Conservation (phyloP, 2,797 vertebrate genomes). For the Toxotes lorentzi region DNA sequence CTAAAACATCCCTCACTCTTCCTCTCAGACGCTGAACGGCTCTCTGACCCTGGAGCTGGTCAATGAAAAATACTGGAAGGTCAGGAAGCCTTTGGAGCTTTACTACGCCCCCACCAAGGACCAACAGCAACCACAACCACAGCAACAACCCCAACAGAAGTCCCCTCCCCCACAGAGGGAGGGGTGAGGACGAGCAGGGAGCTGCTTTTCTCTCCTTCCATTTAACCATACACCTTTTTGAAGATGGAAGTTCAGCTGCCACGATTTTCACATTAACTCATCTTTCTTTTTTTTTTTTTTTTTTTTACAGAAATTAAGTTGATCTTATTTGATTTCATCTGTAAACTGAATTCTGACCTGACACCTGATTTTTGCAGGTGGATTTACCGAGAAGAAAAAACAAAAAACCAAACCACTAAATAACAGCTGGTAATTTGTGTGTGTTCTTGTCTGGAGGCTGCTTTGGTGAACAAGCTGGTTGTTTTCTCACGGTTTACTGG, state of each 20-base stretch:
- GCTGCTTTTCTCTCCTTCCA: background rate
- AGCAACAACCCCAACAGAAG: conserved; percentile 33
- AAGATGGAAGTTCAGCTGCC: background rate
- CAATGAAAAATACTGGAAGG: conserved; percentile 95
- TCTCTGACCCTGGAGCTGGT: conserved; percentile 93
- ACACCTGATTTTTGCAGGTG: background rate
- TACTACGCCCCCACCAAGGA: conserved; percentile 94
- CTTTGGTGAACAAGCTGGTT: too few species aligned
- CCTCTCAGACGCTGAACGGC: conserved; percentile 89
- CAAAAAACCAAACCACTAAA: background rate
- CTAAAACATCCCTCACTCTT: background rate
- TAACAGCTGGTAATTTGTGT: background rate
- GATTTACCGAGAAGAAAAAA: background rate
- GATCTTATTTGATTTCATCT: background rate
- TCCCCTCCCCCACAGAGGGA: conserved; percentile 58
- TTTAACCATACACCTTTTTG: background rate
- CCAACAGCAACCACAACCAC: conserved; percentile 73
- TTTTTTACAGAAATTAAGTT: background rate
- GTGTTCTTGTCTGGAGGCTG: too few species aligned
- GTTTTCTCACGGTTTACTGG: background rate
- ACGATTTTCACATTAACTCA: background rate
- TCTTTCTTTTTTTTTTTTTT: background rate
- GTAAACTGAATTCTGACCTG: background rate
- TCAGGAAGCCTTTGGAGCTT: conserved; percentile 90
- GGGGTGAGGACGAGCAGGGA: conserved; percentile 38